These are phyloP conservation scores for Synanthedon formicaeformis DNA, from an alignment of 2,888 invertebrate genomes.

Conservation along the genomic window DNA sequence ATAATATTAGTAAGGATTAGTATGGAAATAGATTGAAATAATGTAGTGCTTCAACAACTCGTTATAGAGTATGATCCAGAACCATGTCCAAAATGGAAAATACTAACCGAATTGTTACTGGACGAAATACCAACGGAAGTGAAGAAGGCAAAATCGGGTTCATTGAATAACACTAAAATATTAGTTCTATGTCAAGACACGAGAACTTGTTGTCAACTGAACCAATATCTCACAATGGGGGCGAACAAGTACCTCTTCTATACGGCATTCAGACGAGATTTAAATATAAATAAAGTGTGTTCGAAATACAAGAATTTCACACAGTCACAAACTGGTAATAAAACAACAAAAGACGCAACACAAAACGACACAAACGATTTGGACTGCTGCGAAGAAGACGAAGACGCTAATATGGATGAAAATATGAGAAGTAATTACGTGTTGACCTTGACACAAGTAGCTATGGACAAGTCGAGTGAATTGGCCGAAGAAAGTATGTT, in stretches of 20 bases:
- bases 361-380: constrained; percentile 16
- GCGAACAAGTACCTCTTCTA: constrained; percentile 73
- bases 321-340: constrained; percentile 16
- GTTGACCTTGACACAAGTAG: constrained; percentile 75
- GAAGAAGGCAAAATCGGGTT: constrained; percentile 45
- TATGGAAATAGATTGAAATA: neutral
- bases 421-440: constrained; percentile 75
- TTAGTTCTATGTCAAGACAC: constrained; percentile 88
- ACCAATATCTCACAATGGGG: constrained; percentile 75
- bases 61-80: constrained; percentile 82
- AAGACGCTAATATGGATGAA: constrained; percentile 42
- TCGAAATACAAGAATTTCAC: constrained; percentile 53
- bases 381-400: constrained; percentile 18
- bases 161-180: constrained; percentile 72
- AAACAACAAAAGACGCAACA: constrained; percentile 12
- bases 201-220: constrained; percentile 84
- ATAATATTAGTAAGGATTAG: no score
- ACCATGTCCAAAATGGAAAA: constrained; percentile 90
- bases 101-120: constrained; percentile 81
- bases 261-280: constrained; percentile 70
- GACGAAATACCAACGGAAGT: constrained; percentile 85
- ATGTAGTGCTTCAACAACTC: constrained; percentile 2
- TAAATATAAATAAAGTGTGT: constrained; percentile 70
- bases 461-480: constrained; percentile 19
- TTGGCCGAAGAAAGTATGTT: constrained; percentile 51